Base-by-base conservation (phyloP, 2,113 vertebrate genomes). In the Charadrius vociferus region DNA sequence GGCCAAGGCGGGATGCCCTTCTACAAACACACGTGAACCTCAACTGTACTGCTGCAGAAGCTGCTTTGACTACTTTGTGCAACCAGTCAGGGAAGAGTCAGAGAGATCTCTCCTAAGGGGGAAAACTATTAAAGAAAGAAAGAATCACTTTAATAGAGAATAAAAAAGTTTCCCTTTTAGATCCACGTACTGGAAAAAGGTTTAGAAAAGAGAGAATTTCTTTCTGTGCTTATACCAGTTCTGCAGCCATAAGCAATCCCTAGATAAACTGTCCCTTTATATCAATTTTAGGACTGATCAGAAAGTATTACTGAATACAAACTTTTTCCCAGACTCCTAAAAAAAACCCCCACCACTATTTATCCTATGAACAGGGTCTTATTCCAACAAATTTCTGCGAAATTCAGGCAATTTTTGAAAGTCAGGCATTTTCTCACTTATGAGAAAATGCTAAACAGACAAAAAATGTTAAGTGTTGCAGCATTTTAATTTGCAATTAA, bases 381-480 rank as follows among this genome's bases (percentile, higher is more conserved):
- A 86, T 24, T 84, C 82, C 68, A 93, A 41, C 5, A 56, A 49
- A 89, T 29, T 29, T 63, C 27, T 79, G 29, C 63, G 27, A 65
- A 50, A 85, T 55, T 62, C 52, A 43, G 56, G 53, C 34, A 74
- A 43, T 59, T 85, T 55, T 59, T 81, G 65, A 27, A 78, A 10
- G 10, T 32, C 56, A 45, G 30, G 24, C 49, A 73, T 52, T 77
- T 91, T 55, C 36, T 73, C 45, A 62, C 59, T 50, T 43, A 34
- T 2, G 5, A 88, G 50, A 86, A 95, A 92, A 89, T 32, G 70
- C 70, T 68, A 92, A 81, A 94, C 53, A 43, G 39, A 86, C 61
- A 68, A 73, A 90, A 56, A 36, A 66, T 4, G 36, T 18, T 67
- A 83, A 86, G 12, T 41, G 23, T 27, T 65, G 66, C 37, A 81